Base-by-base conservation (phyloP, 92 coral and sea anemone genomes). In the Plumapathes pennacea region DNA sequence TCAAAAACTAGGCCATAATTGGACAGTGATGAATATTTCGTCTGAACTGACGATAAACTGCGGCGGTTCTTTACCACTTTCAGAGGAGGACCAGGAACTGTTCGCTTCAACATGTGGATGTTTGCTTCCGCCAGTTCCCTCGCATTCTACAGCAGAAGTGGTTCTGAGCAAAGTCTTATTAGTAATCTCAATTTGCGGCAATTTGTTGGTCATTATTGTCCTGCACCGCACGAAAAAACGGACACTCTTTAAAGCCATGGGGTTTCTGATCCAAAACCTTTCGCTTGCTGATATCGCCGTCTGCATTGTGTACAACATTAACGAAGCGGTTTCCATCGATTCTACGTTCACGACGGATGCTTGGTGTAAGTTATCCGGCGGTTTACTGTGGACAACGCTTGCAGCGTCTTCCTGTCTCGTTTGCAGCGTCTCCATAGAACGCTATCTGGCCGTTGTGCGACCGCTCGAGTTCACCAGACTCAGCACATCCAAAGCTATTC, bases 381-480 rank as follows among this genome's bases (percentile, higher is more conserved):
- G 96, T 5, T 59, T 88, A 10, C 37, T 83, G 38, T 88, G 88
- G 83, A 81, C 83, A 4, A 58, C 83, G 0, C 49, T 82, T 13
- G 48, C 82, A 9, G 70, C 75, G 6, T 88, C 96, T 0, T 83
- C 90, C 0, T 77, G 83, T 22, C 49, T 80, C 9, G 78, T 88
- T 17, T 88, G 96, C 25, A 82, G 89, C 30, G 88, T 91, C 5
- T 79, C 97, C 0, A 75, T 82, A 14, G 97, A 91, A 41, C 82
- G 96, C 49, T 91, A 85, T 55, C 53, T 91, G 22, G 97, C 97
- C 5, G 90, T 88, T 5, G 86, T 88, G 3, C 71, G 71, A 41
- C 97, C 97, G 17, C 57, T 87, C 30, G 96, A 87, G 50, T 87
- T 87, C 53, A 60, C 68, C 30, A n/a, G n/a, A n/a, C 57, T 87